Base-by-base conservation (phyloP, 2,113 vertebrate genomes). In the Crotalus helleri region DNA sequence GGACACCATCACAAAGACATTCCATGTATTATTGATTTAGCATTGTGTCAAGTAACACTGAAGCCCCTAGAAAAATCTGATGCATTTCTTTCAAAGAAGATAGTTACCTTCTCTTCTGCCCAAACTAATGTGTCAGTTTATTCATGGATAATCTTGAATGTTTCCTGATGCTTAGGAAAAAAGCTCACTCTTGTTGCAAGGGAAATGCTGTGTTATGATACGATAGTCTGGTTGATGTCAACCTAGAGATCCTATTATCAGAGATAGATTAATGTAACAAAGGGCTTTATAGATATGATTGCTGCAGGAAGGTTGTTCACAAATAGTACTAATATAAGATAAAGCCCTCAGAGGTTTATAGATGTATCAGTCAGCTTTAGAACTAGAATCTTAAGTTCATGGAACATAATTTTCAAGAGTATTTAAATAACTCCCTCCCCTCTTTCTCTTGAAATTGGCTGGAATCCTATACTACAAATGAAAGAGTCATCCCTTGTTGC, bases 371-470 rank as follows among this genome's bases (percentile, higher is more conserved):
- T 46, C 23, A 1, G 26, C 85, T 90, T 46, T 61, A 59, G 89
- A 93, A 90, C 49, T 33, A 3, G 55, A 88, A 85, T 58, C 54
- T 85, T 89, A 90, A 86, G 13, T 13, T 93, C 39, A 49, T 93
- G 53, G 69, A 69, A 86, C 44, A 29, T 46, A 26, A 13, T 86
- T 85, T 90, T 93, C 88, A 90, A 93, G 88, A 90, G 74, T 90
- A 81, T 74, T 90, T 59, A 93, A 86, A 81, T 93, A 93, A 93
- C 74, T 61, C 88, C 92, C 46, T 88, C 59, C 92, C 92, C 88
- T 93, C 88, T 90, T 93, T 93, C 74, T 90, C 74, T 90, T 61
- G 55, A 93, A 93, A 90, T 74, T 93, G 88, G 44, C 55, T 86
- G 88, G 92, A 93, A 92, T 57, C 53, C 24, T 13, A 81, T 89